Base-by-base conservation (phyloP, 2,888 invertebrate genomes). In the Scaptomyza polygonia region DNA sequence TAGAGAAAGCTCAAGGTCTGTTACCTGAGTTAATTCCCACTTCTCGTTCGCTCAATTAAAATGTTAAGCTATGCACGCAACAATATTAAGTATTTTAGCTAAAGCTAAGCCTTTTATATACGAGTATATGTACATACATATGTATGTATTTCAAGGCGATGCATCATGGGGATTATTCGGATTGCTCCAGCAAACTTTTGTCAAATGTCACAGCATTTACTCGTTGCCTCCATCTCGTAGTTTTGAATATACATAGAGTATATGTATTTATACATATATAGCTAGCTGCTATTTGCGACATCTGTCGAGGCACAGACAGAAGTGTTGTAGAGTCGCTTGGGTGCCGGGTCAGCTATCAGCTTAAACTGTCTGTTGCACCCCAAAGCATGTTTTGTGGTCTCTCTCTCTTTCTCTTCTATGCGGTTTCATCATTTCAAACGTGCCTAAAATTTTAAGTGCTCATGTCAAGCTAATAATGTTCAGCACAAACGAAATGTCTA, bases 361-460 rank as follows among this genome's bases (percentile, higher is more conserved):
- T 45, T 45, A 59, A 67, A 45, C 45, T 58, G 48, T 62, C 64
- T 44, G 42, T n/a, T 42, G 39, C 54, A 51, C 52, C 47, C 55
- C 9, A 9, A 44, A 47, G 56, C 71, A 68, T 65, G 54, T 59
- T 58, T 42, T 70, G 77, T 45, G 72, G 69, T 58, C 69, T 66
- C 39, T 66, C 39, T 34, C 69, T 58, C 69, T 66, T 16, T 66
- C 39, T 34, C 69, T 57, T 72, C 70, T 63, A 71, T 79, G 70
- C 67, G 61, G 57, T 76, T 67, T 44, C 65, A 71, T 86, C n/a
- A n/a, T n/a, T n/a, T n/a, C 79, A 86, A 76, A 83, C 80, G 83
- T 81, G 86, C 80, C 73, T 65, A 49, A 79, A 79, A 81, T 81
- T 62, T 67, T 57, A 83, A 81, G 67, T 67, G 54, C 40, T 18